phyloP scores from a whole-genome alignment of 1,140 invertebrate species.

The Pectinophora gossypiella region DNA sequence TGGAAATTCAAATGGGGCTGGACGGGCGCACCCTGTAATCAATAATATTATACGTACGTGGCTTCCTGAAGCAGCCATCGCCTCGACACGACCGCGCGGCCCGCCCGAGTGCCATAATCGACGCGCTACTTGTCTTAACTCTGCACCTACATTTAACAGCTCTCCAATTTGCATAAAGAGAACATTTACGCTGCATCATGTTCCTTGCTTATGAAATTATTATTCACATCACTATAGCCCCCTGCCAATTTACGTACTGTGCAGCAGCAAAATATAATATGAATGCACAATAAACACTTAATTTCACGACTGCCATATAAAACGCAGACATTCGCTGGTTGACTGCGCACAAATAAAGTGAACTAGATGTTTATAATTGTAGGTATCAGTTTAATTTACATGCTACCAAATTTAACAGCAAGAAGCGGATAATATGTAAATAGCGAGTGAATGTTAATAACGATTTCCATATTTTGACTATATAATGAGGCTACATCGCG shows the following conservation, averaged over 20 bases:
- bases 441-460: constrained; percentile 16
- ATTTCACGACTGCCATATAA: no score
- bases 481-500: constrained; percentile 28
- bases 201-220: constrained; percentile 8
- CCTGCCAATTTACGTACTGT: no score
- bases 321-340: no score
- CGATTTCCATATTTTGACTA: constrained; percentile 9
- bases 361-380: no score
- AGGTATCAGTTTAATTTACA: no score
- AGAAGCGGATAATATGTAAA: constrained; percentile 16
- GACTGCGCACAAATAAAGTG: no score
- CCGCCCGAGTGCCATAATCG: not conserved
- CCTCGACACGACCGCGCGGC: not conserved
- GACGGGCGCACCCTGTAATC: constrained; percentile 62
- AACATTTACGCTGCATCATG: not conserved
- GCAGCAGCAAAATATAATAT: no score
- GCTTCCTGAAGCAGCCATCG: constrained; percentile 43
- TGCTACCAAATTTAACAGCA: no score
- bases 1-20: constrained; percentile 68
- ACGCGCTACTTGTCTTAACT: not conserved
- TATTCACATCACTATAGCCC: no score
- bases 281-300: no score
- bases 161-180: not conserved
- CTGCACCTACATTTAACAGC: not conserved
- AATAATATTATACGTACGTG: constrained; percentile 73